Base-by-base conservation (phyloP, 2,888 invertebrate genomes). In the Tineola bisselliella region DNA sequence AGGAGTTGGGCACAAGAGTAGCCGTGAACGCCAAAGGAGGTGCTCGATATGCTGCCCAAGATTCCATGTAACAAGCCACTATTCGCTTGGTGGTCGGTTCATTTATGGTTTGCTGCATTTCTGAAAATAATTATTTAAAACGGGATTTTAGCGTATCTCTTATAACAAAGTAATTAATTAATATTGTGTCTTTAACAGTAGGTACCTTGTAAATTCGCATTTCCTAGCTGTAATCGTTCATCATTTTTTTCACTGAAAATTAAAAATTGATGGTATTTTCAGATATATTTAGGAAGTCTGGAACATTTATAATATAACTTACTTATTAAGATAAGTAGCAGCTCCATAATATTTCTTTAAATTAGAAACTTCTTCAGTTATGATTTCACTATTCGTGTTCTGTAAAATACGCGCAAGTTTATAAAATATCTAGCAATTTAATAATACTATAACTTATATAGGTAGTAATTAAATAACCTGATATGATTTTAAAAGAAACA, bases 51-150 rank as follows among this genome's bases (percentile, higher is more conserved):
- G 89, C 89, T 2, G 92, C 89, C 81, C 88, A 89, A 0, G 91
- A 91, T 69, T 93, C 89, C 64, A 93, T 77, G 71, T 92, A 92
- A 70, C 94, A 94, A 0, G 93, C 89, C 33, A 93, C 88, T 52
- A 87, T 67, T 6, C 86, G 81, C 15, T 74, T 72, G 8, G 74
- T 64, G 8, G 70, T 66, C 1, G 72, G 65, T 0, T 71, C 73
- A 8, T 71, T 70, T 4, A 74, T 68, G 0, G 81, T 77, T 64
- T 86, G 86, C 64, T 82, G 83, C 82, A 84, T 82, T 65, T 77
- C 84, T 82, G 62, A 6, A 12, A 15, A 33, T 13, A 58, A 4
- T 25, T 25, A 25, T 25, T 25, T 25, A 25, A 25, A 25, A 25
- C 25, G 2, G 25, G 2, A 25, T 25, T 25, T 25, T 25, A 25